These are phyloP conservation scores for Calameuta idolon DNA, from an alignment of 2,888 invertebrate genomes.

Conservation along the genomic window DNA sequence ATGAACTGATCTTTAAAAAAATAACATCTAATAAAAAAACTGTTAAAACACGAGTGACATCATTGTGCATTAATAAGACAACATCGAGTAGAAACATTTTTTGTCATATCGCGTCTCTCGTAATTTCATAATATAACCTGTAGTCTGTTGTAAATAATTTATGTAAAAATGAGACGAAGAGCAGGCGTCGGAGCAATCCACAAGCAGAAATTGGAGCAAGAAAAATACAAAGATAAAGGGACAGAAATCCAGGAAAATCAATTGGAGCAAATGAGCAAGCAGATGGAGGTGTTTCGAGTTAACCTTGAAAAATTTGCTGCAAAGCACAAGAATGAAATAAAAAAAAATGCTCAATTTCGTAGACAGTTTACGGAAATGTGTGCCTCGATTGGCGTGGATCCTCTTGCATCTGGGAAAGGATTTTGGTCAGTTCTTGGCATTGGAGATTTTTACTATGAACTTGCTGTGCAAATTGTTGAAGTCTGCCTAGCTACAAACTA, in stretches of 20 bases:
- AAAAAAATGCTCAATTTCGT: slow-evolving; percentile 93
- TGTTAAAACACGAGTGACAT: too few relatives aligned
- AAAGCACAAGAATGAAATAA: slow-evolving; percentile 95
- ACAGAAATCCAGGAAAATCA: slow-evolving; percentile 92
- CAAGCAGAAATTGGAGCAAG: slow-evolving; percentile 87
- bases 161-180: slow-evolving; percentile 78
- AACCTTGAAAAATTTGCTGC: slow-evolving; percentile 96
- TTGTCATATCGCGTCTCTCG: neutral
- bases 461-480: slow-evolving; percentile 98
- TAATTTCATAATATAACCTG: neutral
- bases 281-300: slow-evolving; percentile 90
- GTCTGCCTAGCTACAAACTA: slow-evolving; percentile 95
- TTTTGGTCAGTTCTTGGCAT: slow-evolving; percentile 99
- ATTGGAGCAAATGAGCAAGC: slow-evolving; percentile 92
- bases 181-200: slow-evolving; percentile 91
- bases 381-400: slow-evolving; percentile 98
- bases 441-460: slow-evolving; percentile 98
- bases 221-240: slow-evolving; percentile 92
- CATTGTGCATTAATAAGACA: neutral
- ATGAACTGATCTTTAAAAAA: too few relatives aligned
- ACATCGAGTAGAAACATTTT: neutral
- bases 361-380: slow-evolving; percentile 99
- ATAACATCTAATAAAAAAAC: too few relatives aligned
- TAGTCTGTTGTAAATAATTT: neutral
- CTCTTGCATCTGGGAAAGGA: slow-evolving; percentile 94